A percentile compares a stretch with the other conserved stretches of the same genome.
phyloP scores from a whole-genome alignment of 2,888 invertebrate species.

The Ischnus inquisitorius region DNA sequence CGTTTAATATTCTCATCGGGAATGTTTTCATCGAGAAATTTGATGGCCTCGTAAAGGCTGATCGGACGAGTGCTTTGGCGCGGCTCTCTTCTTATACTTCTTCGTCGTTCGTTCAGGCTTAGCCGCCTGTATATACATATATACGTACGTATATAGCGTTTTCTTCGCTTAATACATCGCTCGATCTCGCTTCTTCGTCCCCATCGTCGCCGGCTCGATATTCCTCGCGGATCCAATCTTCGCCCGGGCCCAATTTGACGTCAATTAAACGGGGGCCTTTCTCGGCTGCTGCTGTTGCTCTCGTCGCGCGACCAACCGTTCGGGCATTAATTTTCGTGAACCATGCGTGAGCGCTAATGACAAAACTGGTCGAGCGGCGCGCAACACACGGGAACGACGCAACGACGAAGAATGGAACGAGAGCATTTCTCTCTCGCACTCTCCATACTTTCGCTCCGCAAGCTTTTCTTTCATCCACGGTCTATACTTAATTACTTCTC shows the following conservation, averaged over 20 bases:
- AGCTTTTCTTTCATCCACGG: conserved; percentile 44
- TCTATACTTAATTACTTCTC: conserved; percentile 41
- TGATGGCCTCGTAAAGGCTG: conserved; percentile 79
- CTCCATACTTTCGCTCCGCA: conserved; percentile 47
- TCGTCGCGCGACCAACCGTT: conserved; percentile 52
- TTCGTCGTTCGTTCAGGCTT: conserved; percentile 46
- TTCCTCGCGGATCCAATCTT: conserved; percentile 73
- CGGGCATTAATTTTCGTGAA: conserved; percentile 66
- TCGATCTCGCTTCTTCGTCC: conserved; percentile 32
- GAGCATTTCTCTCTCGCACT: conserved; percentile 11
- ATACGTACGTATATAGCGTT: conserved; percentile 3
- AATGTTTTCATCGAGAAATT: conserved; percentile 80
- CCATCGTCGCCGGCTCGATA: conserved; percentile 27
- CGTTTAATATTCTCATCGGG: conserved; percentile 78
- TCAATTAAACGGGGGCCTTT: conserved; percentile 76
- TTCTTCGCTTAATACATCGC: conserved; percentile 23
- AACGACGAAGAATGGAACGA: conserved; percentile 42
- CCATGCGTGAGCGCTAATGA: conserved; percentile 67
- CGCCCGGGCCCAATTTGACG: conserved; percentile 75
- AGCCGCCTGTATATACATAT: neutral
- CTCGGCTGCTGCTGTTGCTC: conserved; percentile 14
- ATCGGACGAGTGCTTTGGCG: conserved; percentile 38
- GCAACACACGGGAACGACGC: conserved; percentile 11
- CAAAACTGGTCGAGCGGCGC: conserved; percentile 65
- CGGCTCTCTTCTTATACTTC: conserved; percentile 28